Conservation (phyloP, 2,113 vertebrate genomes). For the Sinocyclocheilus maitianheensis region DNA sequence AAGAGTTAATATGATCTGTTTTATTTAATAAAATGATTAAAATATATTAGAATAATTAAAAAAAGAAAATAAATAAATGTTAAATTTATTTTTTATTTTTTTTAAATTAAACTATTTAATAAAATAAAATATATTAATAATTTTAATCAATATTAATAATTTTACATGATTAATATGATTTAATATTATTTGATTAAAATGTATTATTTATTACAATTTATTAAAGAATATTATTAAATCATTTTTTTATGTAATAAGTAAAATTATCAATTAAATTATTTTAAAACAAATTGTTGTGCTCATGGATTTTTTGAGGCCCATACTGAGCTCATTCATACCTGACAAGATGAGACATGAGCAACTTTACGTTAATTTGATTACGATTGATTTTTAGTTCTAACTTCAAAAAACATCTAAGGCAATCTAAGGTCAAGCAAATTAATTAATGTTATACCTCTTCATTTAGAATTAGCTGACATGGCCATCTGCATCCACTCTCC, state of each 20-base stretch:
- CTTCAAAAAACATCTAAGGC: background rate
- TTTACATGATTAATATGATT: background rate
- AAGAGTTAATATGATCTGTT: background rate
- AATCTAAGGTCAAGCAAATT: background rate
- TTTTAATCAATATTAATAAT: background rate
- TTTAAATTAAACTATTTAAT: background rate
- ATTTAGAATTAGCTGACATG: background rate
- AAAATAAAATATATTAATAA: background rate
- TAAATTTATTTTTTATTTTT: no score
- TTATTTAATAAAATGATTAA: no score
- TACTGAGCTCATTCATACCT: background rate
- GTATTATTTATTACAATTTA: background rate
- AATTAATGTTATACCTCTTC: background rate
- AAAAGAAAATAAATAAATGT: no score
- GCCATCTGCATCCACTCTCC: conserved; percentile 32
- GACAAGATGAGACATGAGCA: background rate
- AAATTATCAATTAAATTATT: background rate
- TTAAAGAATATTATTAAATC: background rate
- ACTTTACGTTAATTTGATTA: conserved; percentile 6
- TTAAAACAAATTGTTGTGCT: background rate
- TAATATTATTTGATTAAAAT: background rate
- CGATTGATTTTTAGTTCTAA: background rate
- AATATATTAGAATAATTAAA: no score
- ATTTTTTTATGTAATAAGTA: background rate
- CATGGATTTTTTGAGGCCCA: background rate